These are phyloP conservation scores for Tipula vernalis DNA, from an alignment of 2,888 invertebrate species.

Conservation along the genomic window DNA sequence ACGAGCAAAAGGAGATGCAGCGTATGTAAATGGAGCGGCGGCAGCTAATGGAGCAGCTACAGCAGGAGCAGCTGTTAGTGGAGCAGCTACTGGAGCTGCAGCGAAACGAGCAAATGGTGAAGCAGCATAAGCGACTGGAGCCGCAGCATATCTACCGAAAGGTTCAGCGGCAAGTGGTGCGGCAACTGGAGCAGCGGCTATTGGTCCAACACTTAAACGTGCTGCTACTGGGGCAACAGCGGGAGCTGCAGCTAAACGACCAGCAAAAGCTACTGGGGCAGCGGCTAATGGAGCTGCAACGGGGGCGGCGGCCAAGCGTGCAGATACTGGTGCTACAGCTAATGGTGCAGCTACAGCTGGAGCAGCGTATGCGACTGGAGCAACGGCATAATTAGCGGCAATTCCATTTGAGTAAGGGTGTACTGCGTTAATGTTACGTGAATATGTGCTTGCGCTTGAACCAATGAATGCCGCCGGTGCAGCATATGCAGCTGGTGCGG, in stretches of 20 bases:
- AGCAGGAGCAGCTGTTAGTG: background rate
- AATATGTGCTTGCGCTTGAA: background rate
- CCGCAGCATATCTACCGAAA: background rate
- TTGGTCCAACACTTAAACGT: background rate
- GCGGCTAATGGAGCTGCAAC: background rate
- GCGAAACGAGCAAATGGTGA: too few relatives aligned
- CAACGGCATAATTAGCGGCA: background rate
- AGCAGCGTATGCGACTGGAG: background rate
- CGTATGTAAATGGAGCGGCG: background rate
- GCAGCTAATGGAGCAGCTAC: background rate
- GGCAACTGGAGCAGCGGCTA: background rate
- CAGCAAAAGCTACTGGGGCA: background rate
- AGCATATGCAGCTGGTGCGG: background rate
- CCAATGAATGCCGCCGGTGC: background rate
- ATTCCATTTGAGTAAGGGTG: background rate
- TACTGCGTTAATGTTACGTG: background rate
- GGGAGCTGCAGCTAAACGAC: background rate
- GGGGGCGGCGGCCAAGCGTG: background rate
- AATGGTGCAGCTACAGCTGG: background rate
- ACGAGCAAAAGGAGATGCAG: background rate
- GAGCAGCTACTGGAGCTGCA: background rate
- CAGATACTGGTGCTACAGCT: background rate
- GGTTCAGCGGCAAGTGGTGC: background rate
- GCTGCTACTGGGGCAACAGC: background rate
- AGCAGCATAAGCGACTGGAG: background rate